phyloP scores from a whole-genome alignment of 1,140 invertebrate species.

The Ctenoplectra terminalis region DNA sequence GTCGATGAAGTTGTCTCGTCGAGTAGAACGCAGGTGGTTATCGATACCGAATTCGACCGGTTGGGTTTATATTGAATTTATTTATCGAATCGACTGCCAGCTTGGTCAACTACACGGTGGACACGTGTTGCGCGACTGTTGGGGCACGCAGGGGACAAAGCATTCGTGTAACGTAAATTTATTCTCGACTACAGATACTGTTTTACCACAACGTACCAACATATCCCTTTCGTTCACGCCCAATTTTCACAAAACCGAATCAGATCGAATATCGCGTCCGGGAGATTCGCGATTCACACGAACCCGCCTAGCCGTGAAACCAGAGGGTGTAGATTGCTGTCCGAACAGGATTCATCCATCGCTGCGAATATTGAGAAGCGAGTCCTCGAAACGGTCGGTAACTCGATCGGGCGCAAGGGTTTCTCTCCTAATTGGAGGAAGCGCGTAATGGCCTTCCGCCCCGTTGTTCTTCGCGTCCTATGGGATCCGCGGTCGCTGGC shows the following conservation, averaged over 20 bases:
- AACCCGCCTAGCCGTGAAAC: not conserved
- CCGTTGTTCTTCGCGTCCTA: conserved; percentile 59
- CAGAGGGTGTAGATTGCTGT: not conserved
- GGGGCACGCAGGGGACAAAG: no score
- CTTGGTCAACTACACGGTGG: no score
- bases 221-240: not conserved
- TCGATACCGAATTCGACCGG: not conserved
- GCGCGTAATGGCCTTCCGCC: conserved; percentile 62
- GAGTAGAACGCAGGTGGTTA: not conserved
- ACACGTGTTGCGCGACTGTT: no score
- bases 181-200: no score
- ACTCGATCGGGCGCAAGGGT: conserved; percentile 22
- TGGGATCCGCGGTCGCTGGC: conserved; percentile 44
- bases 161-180: no score
- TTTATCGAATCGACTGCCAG: no score
- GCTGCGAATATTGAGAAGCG: conserved; percentile 3
- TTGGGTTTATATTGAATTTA: no score
- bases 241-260: not conserved
- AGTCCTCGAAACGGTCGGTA: conserved; percentile 21
- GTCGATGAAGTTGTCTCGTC: not conserved
- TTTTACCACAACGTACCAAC: no score
- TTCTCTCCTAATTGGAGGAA: conserved; percentile 61
- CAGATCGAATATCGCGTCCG: not conserved
- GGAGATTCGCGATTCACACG: not conserved
- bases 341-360: conserved; percentile 30